Conservation (phyloP, 2,113 vertebrate species). For the Rhagologus leucostigma region DNA sequence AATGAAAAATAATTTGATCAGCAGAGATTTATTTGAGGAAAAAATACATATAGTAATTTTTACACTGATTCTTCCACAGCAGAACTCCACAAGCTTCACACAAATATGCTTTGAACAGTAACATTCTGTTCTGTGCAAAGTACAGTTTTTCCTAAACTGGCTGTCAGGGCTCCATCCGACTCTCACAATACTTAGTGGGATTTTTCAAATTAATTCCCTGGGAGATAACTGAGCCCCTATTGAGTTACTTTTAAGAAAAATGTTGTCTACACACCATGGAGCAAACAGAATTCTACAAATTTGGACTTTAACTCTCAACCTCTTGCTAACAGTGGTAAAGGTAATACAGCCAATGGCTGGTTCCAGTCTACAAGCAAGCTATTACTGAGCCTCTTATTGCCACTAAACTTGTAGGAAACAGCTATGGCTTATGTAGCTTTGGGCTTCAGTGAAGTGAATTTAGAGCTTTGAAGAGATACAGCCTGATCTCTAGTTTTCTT, state of each 20-base stretch:
- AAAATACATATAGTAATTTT: not conserved
- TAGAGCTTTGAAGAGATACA: not conserved
- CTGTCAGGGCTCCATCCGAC: not conserved
- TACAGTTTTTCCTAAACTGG: not conserved
- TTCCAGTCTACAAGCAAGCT: not conserved
- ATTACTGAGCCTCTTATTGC: not conserved
- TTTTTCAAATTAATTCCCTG: not conserved
- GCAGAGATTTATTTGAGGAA: not conserved
- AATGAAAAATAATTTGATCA: not conserved
- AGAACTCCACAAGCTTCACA: not conserved
- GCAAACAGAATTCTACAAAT: not conserved
- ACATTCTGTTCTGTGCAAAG: not conserved
- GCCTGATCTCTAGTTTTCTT: not conserved
- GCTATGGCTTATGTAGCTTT: not conserved
- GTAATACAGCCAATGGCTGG: not conserved
- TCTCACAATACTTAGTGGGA: not conserved
- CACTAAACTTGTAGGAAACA: not conserved
- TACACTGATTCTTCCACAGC: not conserved
- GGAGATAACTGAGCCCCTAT: not conserved
- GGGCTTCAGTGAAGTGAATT: not conserved
- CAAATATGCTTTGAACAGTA: not conserved
- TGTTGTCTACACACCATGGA: not conserved
- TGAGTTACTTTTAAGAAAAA: not conserved
- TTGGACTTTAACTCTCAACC: not conserved
- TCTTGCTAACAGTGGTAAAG: not conserved